phyloP scores from a whole-genome alignment of 2,113 vertebrate genomes.

The Hemichromis elongatus region DNA sequence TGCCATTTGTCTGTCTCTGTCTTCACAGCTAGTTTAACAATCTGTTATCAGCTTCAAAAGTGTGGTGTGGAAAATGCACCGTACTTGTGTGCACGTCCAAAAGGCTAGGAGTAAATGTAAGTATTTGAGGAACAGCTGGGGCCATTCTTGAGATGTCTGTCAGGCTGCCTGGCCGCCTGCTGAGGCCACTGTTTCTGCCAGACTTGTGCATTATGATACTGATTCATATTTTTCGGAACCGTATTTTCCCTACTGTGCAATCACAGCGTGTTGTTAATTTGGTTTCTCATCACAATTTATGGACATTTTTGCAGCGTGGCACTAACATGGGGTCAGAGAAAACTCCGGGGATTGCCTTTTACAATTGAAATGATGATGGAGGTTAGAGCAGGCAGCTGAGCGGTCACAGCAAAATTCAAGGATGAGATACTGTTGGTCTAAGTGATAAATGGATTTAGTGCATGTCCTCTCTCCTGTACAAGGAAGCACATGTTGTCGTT shows the following conservation, averaged over 20 bases:
- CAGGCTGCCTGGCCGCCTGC: conserved; percentile 38
- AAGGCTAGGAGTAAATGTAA: conserved; percentile 50
- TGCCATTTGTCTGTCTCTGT: conserved; percentile 4
- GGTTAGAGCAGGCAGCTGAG: conserved; percentile 19
- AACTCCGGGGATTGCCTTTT: conserved; percentile 40
- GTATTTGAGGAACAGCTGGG: conserved; percentile 61
- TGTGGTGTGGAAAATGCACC: neutral
- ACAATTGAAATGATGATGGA: conserved; percentile 50
- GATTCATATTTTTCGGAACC: conserved; percentile 61
- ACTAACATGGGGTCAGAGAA: conserved; percentile 17
- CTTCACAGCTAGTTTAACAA: conserved; percentile 6
- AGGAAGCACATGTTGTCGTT: neutral
- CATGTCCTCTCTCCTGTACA: neutral
- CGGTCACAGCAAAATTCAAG: conserved; percentile 31
- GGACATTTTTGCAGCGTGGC: conserved; percentile 9
- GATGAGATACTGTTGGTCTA: conserved; percentile 1
- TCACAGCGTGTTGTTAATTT: conserved; percentile 67
- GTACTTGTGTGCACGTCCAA: neutral
- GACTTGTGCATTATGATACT: conserved; percentile 54
- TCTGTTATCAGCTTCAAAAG: conserved; percentile 2
- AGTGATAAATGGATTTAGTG: conserved; percentile 31
- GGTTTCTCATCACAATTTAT: conserved; percentile 65
- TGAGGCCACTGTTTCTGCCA: conserved; percentile 26
- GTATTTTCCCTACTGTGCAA: conserved; percentile 51
- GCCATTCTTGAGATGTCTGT: conserved; percentile 35